These are phyloP conservation scores for Hypanus sabinus DNA, from an alignment of 2,113 vertebrate species.

Conservation along the genomic window DNA sequence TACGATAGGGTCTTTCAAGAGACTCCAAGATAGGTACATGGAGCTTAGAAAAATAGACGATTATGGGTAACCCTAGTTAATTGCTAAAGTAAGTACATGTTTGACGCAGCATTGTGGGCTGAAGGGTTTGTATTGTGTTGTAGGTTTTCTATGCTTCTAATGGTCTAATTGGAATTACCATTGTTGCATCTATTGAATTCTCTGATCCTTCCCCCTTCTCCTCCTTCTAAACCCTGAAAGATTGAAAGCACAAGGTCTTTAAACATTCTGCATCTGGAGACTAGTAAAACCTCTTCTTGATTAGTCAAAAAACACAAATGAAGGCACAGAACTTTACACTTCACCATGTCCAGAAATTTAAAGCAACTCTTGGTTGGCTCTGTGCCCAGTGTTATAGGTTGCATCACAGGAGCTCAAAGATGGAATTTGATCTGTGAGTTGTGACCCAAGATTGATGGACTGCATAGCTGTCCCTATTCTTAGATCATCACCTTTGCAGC, in stretches of 20 bases:
- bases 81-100: too few species aligned
- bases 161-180: too few species aligned
- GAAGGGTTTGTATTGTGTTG: too few species aligned
- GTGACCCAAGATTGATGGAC: neutral
- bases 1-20: too few species aligned
- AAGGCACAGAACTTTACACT: neutral
- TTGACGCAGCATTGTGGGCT: too few species aligned
- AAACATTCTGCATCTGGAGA: neutral
- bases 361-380: neutral
- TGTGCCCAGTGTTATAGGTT: neutral
- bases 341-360: neutral
- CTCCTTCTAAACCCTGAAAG: neutral
- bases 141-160: too few species aligned
- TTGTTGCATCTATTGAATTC: neutral
- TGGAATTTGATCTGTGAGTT: neutral
- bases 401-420: neutral
- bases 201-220: neutral
- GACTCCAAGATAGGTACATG: too few species aligned
- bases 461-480: neutral
- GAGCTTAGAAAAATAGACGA: too few species aligned
- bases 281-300: neutral
- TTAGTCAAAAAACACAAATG: neutral
- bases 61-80: too few species aligned
- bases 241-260: neutral
- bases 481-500: neutral